phyloP scores from a whole-genome alignment of 2,888 invertebrate genomes.

The Opisthograptis luteolata region DNA sequence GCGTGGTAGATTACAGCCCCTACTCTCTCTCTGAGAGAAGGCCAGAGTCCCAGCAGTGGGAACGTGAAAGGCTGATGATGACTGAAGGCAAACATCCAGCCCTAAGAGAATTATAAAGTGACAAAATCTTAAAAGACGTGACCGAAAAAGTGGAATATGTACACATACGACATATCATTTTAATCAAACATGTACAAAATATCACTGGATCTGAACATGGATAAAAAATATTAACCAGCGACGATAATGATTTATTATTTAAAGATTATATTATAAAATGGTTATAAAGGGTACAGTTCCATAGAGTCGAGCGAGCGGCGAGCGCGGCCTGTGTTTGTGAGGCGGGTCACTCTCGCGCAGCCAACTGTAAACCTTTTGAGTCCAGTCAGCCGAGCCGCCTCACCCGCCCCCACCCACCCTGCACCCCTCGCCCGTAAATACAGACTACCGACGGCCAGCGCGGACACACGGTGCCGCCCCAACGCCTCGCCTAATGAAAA shows the following conservation, averaged over 20 bases:
- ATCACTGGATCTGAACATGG: slow-evolving; percentile 1
- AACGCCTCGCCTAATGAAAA: slow-evolving; percentile 82
- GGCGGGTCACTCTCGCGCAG: slow-evolving; percentile 83
- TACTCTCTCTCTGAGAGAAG: too few relatives aligned
- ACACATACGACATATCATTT: too few relatives aligned
- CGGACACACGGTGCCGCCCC: slow-evolving; percentile 77
- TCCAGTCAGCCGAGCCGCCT: slow-evolving; percentile 69
- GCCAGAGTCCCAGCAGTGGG: too few relatives aligned
- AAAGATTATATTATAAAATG: slow-evolving; percentile 51
- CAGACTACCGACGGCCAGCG: slow-evolving; percentile 45
- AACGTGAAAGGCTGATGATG: too few relatives aligned
- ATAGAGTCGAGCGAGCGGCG: slow-evolving; percentile 59
- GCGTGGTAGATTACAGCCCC: too few relatives aligned
- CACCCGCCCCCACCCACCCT: slow-evolving; percentile 35
- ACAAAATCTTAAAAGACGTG: too few relatives aligned
- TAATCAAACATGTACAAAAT: too few relatives aligned
- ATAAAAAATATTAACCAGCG: slow-evolving; percentile 23
- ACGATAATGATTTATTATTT: slow-evolving; percentile 41
- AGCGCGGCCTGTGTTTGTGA: slow-evolving; percentile 74
- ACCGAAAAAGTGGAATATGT: too few relatives aligned
- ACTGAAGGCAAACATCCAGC: too few relatives aligned
- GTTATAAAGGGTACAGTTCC: slow-evolving; percentile 64
- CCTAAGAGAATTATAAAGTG: too few relatives aligned
- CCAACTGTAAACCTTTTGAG: slow-evolving; percentile 83
- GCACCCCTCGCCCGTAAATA: slow-evolving; percentile 57